Evolutionary conservation across 2,888 invertebrate genomes (phyloP).

Genomic region (Buathra laborator): DNA sequence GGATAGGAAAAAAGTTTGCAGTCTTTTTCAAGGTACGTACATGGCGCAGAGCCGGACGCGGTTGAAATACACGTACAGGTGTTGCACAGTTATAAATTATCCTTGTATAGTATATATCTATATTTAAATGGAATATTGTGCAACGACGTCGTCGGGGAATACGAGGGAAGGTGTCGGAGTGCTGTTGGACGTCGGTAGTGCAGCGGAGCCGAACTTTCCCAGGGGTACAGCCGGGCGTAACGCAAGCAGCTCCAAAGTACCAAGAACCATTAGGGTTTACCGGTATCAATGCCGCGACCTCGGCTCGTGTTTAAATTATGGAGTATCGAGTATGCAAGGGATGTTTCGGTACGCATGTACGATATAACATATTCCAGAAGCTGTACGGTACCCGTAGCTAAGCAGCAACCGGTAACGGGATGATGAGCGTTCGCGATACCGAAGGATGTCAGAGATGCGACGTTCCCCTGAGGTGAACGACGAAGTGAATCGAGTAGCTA

Average conservation of each 20-base stretch:
- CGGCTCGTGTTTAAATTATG: neutral
- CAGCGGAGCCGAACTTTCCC: slow-evolving; percentile 47
- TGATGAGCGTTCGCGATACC: slow-evolving; percentile 12
- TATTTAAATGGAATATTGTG: slow-evolving; percentile 22
- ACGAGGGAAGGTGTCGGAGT: slow-evolving; percentile 9
- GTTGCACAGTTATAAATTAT: neutral
- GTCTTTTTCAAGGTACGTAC: slow-evolving; percentile 10
- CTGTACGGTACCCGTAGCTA: neutral
- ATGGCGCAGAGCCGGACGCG: neutral
- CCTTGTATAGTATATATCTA: slow-evolving; percentile 3
- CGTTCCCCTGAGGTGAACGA: slow-evolving; percentile 18
- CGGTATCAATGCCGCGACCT: neutral
- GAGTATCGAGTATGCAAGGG: slow-evolving; percentile 9
- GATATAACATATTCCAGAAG: slow-evolving; percentile 5
- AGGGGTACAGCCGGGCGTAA: slow-evolving; percentile 48
- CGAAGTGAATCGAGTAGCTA: slow-evolving; percentile 5
- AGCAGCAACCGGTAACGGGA: neutral
- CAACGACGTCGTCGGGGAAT: slow-evolving; percentile 17
- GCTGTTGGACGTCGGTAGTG: slow-evolving; percentile 9
- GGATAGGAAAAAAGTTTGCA: slow-evolving; percentile 25
- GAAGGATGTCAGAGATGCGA: slow-evolving; percentile 32
- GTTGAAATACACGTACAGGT: slow-evolving; percentile 26
- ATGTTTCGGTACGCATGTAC: neutral
- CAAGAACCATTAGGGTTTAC: neutral
- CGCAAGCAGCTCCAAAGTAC: slow-evolving; percentile 34